Evolutionary conservation across 2,113 vertebrate genomes (phyloP).

Genomic region (Ploceus nigricollis): DNA sequence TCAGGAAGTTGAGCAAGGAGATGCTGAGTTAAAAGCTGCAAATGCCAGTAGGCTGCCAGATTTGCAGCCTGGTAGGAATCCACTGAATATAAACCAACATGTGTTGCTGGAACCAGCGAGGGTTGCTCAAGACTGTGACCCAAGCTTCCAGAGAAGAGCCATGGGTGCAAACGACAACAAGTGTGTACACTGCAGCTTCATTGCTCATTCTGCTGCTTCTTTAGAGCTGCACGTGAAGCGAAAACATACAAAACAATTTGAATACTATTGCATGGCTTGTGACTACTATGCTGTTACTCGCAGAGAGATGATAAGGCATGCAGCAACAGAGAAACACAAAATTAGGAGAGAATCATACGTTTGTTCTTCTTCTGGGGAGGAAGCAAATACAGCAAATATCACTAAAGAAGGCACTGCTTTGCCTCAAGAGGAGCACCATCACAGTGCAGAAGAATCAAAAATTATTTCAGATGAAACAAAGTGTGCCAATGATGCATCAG

Average conservation of each 20-base stretch:
- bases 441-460: background rate
- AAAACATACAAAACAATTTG: constrained; percentile 91
- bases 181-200: constrained; percentile 84
- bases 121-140: constrained; percentile 36
- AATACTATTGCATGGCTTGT: constrained; percentile 93
- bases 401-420: background rate
- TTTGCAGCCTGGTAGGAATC: background rate
- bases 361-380: constrained; percentile 32
- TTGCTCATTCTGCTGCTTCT: constrained; percentile 84
- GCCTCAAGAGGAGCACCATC: constrained; percentile 1
- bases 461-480: background rate
- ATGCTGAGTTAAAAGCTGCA: constrained; percentile 10
- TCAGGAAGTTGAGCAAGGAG: constrained; percentile 19
- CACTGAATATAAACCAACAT: background rate
- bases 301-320: constrained; percentile 91
- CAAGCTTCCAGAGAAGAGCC: constrained; percentile 50
- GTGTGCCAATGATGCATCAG: background rate
- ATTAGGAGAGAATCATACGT: constrained; percentile 82
- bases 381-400: background rate
- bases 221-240: constrained; percentile 89
- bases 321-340: constrained; percentile 90
- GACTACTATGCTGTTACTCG: constrained; percentile 91
- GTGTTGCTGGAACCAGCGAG: background rate
- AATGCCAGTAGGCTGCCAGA: constrained; percentile 7
- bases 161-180: constrained; percentile 62